Base-by-base conservation (phyloP, 1,140 invertebrate species). In the Calephelis nemesis region DNA sequence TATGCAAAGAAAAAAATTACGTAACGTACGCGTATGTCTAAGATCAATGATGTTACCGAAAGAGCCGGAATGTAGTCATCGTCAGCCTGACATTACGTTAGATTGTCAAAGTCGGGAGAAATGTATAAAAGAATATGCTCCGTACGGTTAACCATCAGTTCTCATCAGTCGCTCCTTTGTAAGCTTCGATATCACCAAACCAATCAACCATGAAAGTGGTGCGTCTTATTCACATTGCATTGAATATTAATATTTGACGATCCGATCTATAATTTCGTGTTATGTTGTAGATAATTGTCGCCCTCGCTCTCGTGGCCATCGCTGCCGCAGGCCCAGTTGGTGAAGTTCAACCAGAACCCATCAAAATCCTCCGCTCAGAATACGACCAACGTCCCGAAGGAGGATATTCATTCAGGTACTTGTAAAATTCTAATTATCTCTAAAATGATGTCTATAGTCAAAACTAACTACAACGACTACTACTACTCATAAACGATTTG, bases 101-200 rank as follows among this genome's bases (percentile, higher is more conserved):
- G 78, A 76, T 73, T 68, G 74, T 65, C 68, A 64, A 71, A 71
- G 76, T 67, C 73, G 69, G 71, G 79, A 80, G 84, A 88, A 89
- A 87, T 90, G 85, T 91, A 91, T 91, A 91, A 88, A 91, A 91
- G 86, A 86, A 78, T 86, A 83, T 72, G 86, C 69, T 71, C 64
- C 73, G 67, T 80, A 54, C 74, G 68, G 63, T 74, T 74, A 71
- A 63, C 70, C 80, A 90, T 87, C 89, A 91, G 89, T 91, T 77
- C 60, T 71, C 80, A 89, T 87, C 89, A 90, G 89, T 90, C 78
- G 86, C 78, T 84, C 81, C 80, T 79, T 74, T 79, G 82, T 67
- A 75, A 79, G 70, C 78, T 70, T 79, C 73, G 75, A 70, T 77
- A 81, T 70, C 71, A 77, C 71, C 76, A 81, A 83, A 78, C 69